Conservation (phyloP, 2,797 vertebrate species). For the Crocidura indochinensis region DNA sequence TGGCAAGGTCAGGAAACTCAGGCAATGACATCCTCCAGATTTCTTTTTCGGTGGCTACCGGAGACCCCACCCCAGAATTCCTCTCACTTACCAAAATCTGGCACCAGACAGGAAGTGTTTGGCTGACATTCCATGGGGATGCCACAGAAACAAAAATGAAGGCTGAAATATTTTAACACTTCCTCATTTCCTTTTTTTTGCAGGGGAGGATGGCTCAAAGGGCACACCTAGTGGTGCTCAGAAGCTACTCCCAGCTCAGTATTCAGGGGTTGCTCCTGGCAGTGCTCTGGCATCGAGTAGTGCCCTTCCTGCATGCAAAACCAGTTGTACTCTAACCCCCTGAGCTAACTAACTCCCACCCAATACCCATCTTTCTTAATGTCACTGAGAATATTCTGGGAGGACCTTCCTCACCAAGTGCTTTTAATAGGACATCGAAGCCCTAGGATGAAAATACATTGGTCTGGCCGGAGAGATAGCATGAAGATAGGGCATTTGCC, state of each 20-base stretch:
- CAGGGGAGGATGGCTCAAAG: not conserved
- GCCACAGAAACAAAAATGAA: not conserved
- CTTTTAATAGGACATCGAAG: not conserved
- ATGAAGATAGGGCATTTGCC: too few relatives aligned
- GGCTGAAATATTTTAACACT: not conserved
- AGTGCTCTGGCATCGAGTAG: too few relatives aligned
- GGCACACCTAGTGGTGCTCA: not conserved
- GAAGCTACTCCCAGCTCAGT: too few relatives aligned
- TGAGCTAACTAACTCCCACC: too few relatives aligned
- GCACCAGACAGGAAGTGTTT: not conserved
- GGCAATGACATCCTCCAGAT: not conserved
- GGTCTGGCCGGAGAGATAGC: too few relatives aligned
- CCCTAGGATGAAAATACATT: not conserved
- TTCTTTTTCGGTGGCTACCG: not conserved
- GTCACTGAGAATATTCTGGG: conserved; percentile 1
- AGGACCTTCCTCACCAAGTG: not conserved
- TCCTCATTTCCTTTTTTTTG: too few relatives aligned
- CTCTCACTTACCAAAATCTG: not conserved
- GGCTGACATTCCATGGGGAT: not conserved
- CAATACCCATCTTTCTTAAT: not conserved
- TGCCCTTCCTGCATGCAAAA: too few relatives aligned
- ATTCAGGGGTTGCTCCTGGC: too few relatives aligned
- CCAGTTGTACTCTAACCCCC: too few relatives aligned
- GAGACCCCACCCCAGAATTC: not conserved
- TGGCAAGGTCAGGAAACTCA: conserved; percentile 20